Evolutionary conservation across 1,140 invertebrate genomes (phyloP).

Genomic region (Drosophila funebris): DNA sequence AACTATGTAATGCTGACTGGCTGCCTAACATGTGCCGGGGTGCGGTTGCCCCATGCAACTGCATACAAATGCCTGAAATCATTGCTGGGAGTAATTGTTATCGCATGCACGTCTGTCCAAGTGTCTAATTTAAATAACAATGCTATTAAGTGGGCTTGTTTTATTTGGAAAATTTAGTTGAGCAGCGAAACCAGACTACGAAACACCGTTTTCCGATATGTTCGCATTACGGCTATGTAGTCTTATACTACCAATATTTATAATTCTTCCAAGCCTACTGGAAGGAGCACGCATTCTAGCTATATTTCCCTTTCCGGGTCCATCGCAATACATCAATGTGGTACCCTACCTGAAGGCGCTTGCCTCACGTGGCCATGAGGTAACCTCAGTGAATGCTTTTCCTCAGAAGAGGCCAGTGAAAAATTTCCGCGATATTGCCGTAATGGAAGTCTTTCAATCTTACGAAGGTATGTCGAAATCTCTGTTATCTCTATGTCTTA

Average conservation of each 20-base stretch:
- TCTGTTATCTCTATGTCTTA: neutral
- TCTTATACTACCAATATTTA: neutral
- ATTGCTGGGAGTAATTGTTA: slow-evolving; percentile 33
- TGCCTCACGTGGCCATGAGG: slow-evolving; percentile 87
- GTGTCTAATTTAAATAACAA: slow-evolving; percentile 14
- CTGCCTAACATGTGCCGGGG: neutral
- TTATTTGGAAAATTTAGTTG: slow-evolving; percentile 33
- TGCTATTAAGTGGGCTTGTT: neutral
- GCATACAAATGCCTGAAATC: slow-evolving; percentile 37
- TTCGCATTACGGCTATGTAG: slow-evolving; percentile 2
- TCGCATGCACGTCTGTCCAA: slow-evolving; percentile 43
- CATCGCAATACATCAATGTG: slow-evolving; percentile 75
- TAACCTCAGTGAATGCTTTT: slow-evolving; percentile 89
- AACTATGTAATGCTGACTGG: neutral
- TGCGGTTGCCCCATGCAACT: neutral
- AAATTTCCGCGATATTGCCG: slow-evolving; percentile 67
- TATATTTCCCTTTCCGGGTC: slow-evolving; percentile 66
- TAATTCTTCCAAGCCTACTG: slow-evolving; percentile 17
- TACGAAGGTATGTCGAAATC: slow-evolving; percentile 53
- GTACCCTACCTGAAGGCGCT: slow-evolving; percentile 86
- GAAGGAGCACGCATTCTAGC: slow-evolving; percentile 65
- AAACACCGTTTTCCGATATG: slow-evolving; percentile 30
- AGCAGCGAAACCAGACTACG: neutral
- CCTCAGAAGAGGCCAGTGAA: slow-evolving; percentile 82
- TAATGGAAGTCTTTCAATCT: slow-evolving; percentile 44